Evolutionary conservation across 2,797 vertebrate genomes (phyloP), one percentile per base, ranked within the genome.

Genomic region (Hylomyscus alleni): DNA sequence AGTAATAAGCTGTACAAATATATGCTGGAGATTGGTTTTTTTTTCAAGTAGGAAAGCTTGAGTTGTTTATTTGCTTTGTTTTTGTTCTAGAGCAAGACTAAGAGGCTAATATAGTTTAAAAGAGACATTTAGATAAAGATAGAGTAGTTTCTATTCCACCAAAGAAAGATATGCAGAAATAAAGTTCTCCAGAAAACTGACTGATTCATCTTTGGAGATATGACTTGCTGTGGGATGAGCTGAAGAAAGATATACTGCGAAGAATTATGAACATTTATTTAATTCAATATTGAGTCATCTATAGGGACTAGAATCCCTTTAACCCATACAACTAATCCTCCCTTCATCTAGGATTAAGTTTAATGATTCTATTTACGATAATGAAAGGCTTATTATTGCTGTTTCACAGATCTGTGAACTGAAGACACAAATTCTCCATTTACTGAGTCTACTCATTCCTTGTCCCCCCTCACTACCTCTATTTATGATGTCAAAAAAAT

Each of bases 111-210:
- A 44, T 8, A 82, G 60, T 93, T 94, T 92, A 31, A 34, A 96
- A 95, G 31, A 78, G 26, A 92, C 24, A 80, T 83, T 86, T 94
- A 88, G 34, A 93, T 94, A 37, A 86, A 93, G 65, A 89, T 58
- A 0, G 40, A 73, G 31, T 44, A 62, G 44, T 62, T 94, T 94
- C 26, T 84, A 3, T 73, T 19, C 26, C 60, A n/a, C 12, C 34
- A 60, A 76, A 34, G 60, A 50, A 89, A 86, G 50, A 50, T 56
- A 95, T 75, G 47, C 1, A 94, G 19, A 92, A 82, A 75, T 60
- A 65, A 0, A 92, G 14, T 82, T 88, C 76, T 67, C 11, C 50
- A 87, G 72, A 87, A 93, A 85, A 82, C 22, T 69, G 6, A 72
- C 34, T 37, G 50, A 81, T 6, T 81, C 29, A 14, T 92, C 52